A percentile compares a stretch with the other conserved stretches of the same genome.
phyloP scores from a whole-genome alignment of 2,888 invertebrate species.

The Augiades crinisus region DNA sequence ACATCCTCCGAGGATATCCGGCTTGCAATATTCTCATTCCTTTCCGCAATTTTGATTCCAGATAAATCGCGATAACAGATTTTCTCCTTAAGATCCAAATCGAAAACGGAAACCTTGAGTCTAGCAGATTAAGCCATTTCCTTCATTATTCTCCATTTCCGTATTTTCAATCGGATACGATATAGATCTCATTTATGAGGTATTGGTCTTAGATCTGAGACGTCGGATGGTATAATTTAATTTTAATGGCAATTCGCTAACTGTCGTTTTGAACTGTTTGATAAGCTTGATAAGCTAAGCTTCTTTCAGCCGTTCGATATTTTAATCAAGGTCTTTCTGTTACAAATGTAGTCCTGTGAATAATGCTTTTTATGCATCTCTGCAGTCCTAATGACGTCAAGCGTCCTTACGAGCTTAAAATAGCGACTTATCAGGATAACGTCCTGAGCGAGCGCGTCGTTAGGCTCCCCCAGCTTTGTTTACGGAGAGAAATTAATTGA shows the following conservation, averaged over 20 bases:
- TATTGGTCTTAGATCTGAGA: too few species aligned
- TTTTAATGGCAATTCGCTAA: background rate
- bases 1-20: conserved; percentile 5
- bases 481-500: too few species aligned
- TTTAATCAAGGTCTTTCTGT: too few species aligned
- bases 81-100: conserved; percentile 13
- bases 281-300: too few species aligned
- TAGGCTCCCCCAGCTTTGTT: too few species aligned
- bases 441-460: background rate
- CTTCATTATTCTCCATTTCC: conserved; percentile 3
- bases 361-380: too few species aligned
- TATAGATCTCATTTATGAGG: too few species aligned
- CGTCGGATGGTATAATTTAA: background rate
- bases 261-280: too few species aligned
- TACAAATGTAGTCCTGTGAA: too few species aligned
- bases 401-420: conserved; percentile 15
- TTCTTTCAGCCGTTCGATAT: too few species aligned
- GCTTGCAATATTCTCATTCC: background rate
- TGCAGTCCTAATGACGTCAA: conserved; percentile 10
- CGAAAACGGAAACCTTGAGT: conserved; percentile 11
- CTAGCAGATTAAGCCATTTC: conserved; percentile 18
- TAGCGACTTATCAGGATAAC: conserved; percentile 20
- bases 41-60: conserved; percentile 1
- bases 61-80: conserved; percentile 4
- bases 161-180: conserved; percentile 2